Percentiles rank a stretch among this genome's conserved stretches.
Conservation (phyloP, 2,113 vertebrate genomes). For the Sturnus vulgaris region DNA sequence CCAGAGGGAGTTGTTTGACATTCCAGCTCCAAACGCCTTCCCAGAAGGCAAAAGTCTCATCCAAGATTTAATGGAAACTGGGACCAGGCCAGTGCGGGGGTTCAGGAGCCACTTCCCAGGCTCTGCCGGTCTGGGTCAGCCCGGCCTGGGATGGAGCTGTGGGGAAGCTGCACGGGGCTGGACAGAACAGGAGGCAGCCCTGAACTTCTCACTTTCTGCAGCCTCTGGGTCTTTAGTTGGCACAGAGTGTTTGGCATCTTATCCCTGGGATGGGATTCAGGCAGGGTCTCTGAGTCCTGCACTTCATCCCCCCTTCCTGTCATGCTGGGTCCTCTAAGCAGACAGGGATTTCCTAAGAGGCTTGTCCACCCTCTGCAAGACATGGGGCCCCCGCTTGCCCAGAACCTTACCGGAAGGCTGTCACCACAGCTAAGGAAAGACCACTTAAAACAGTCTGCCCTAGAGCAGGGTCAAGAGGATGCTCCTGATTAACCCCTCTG, state of each 20-base stretch:
- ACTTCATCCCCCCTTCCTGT: neutral
- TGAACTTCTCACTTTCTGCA: neutral
- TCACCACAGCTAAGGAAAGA: neutral
- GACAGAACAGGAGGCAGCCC: neutral
- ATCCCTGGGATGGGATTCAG: neutral
- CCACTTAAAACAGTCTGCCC: neutral
- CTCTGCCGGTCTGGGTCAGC: neutral
- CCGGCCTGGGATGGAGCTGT: neutral
- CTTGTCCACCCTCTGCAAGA: neutral
- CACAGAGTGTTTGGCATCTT: neutral
- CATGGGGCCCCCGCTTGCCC: neutral
- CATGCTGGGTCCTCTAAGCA: neutral
- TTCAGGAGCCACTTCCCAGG: neutral
- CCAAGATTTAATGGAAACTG: neutral
- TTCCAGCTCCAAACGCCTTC: neutral
- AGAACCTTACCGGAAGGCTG: neutral
- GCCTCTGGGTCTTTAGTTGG: neutral
- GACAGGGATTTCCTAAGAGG: neutral
- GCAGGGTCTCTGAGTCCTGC: neutral
- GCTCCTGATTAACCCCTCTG: neutral
- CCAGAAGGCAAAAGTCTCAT: neutral
- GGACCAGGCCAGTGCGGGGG: neutral
- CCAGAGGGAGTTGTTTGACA: slow-evolving; percentile 19
- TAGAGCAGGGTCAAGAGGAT: neutral
- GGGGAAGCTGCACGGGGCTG: rapidly evolving